phyloP scores from a whole-genome alignment of 2,888 invertebrate genomes.

The Hartigia nigra region DNA sequence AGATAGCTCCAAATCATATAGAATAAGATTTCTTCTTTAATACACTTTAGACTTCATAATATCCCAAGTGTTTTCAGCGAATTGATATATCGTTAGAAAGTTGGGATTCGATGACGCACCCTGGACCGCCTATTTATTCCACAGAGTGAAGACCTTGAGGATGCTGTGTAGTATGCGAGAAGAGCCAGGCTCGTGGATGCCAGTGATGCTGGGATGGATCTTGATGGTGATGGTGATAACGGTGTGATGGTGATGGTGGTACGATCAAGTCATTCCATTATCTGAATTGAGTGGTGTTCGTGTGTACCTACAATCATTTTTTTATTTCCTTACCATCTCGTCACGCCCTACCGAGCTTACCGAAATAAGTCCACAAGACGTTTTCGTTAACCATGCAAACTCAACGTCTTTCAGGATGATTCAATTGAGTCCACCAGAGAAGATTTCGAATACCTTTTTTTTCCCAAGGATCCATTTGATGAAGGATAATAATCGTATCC shows the following conservation, averaged over 20 bases:
- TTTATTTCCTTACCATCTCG: constrained; percentile 20
- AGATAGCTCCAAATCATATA: neutral
- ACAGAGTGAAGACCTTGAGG: constrained; percentile 2
- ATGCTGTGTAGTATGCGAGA: constrained; percentile 1
- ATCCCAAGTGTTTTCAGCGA: neutral
- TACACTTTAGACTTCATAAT: neutral
- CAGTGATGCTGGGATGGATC: neutral
- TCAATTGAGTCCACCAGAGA: neutral
- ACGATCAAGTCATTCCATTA: constrained; percentile 64
- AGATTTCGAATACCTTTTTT: neutral
- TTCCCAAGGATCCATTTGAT: neutral
- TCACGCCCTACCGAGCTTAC: constrained; percentile 42
- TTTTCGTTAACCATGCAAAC: neutral
- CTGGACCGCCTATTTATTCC: neutral
- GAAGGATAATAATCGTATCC: neutral
- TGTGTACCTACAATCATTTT: constrained; percentile 52
- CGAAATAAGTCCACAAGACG: constrained; percentile 29
- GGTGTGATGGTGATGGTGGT: constrained; percentile 22
- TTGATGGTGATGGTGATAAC: neutral
- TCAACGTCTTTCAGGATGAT: neutral
- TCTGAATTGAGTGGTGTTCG: constrained; percentile 61
- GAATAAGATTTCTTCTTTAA: neutral
- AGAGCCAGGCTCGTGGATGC: neutral
- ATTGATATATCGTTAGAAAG: neutral
- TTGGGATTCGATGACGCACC: neutral